Percentiles rank a stretch among this genome's conserved stretches.
These are phyloP conservation scores for Lepidothrix coronata DNA, from an alignment of 2,113 vertebrate genomes.

Conservation along the genomic window DNA sequence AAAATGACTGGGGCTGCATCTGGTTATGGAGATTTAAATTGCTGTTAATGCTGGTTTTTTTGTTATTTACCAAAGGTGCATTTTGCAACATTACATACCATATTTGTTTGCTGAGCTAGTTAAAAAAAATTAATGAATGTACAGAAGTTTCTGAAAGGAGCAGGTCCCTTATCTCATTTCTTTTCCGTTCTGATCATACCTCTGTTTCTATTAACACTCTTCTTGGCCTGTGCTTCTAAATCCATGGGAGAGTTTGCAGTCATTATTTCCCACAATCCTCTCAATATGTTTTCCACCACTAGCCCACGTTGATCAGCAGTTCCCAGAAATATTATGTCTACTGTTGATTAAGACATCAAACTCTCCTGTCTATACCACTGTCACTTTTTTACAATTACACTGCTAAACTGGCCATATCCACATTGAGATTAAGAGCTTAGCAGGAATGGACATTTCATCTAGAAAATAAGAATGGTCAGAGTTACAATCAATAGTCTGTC, in stretches of 20 bases:
- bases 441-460: slow-evolving; percentile 39
- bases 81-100: neutral
- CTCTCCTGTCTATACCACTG: slow-evolving; percentile 26
- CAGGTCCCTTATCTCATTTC: neutral
- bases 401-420: slow-evolving; percentile 15
- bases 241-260: neutral
- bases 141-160: neutral
- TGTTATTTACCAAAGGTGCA: neutral
- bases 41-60: neutral
- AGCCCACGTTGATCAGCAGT: neutral
- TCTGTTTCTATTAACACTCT: neutral
- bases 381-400: slow-evolving; percentile 2
- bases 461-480: slow-evolving; percentile 39
- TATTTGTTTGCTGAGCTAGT: neutral
- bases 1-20: neutral
- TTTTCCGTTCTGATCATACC: neutral
- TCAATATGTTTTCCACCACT: neutral
- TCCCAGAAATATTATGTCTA: slow-evolving; percentile 6
- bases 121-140: neutral
- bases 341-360: slow-evolving; percentile 48
- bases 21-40: neutral
- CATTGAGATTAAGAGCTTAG: slow-evolving; percentile 56
- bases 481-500: slow-evolving; percentile 19
- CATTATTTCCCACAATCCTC: neutral
- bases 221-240: neutral